Evolutionary conservation across 2,888 invertebrate genomes (phyloP).

Genomic region (Nomada ferruginata): DNA sequence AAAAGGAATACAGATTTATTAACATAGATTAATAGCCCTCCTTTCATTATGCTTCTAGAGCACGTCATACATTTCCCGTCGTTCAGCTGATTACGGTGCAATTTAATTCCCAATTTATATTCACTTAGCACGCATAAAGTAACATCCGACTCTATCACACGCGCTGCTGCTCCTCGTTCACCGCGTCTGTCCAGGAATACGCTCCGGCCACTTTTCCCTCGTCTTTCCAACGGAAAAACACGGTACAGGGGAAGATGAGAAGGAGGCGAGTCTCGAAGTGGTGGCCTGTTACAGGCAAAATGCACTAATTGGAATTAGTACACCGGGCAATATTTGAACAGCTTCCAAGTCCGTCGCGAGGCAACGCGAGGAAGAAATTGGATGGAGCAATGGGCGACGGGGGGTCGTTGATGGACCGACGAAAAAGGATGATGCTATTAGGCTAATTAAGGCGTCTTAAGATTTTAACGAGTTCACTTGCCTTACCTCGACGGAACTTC

Average conservation of each 20-base stretch:
- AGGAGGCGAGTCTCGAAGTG: not conserved
- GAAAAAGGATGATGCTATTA: slow-evolving; percentile 76
- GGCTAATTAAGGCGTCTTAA: slow-evolving; percentile 74
- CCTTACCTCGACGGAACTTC: slow-evolving; percentile 41
- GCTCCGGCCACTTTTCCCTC: not conserved
- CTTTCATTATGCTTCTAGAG: not conserved
- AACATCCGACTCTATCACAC: slow-evolving; percentile 34
- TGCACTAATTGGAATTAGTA: slow-evolving; percentile 69
- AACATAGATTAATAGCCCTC: not conserved
- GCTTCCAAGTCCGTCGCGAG: slow-evolving; percentile 55
- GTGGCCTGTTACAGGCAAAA: slow-evolving; percentile 39
- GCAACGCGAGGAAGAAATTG: slow-evolving; percentile 69
- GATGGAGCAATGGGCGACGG: slow-evolving; percentile 58
- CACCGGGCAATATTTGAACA: slow-evolving; percentile 66
- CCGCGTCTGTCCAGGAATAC: slow-evolving; percentile 19
- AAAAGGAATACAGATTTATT: not conserved
- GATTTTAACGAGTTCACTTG: slow-evolving; percentile 69
- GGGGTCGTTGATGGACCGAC: slow-evolving; percentile 64
- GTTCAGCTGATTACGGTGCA: slow-evolving; percentile 34
- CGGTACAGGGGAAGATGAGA: not conserved
- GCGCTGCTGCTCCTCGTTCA: slow-evolving; percentile 3
- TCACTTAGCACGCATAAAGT: slow-evolving; percentile 41
- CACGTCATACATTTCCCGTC: slow-evolving; percentile 17
- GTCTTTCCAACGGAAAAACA: not conserved
- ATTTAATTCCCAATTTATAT: slow-evolving; percentile 58